These are phyloP conservation scores for Uloborus diversus DNA, from an alignment of 1,140 invertebrate species.

Conservation along the genomic window DNA sequence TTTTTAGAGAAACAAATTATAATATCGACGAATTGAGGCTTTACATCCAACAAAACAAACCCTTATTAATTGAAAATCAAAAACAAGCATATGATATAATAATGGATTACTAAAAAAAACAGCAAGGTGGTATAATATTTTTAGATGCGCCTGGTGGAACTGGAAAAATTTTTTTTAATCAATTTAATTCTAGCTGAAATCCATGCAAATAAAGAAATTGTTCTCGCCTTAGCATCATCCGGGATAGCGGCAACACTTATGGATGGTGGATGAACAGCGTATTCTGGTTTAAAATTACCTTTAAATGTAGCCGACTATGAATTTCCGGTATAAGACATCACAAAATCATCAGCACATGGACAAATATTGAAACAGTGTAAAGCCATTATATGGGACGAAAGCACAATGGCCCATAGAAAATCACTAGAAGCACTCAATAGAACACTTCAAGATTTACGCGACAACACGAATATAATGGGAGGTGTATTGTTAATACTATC, in stretches of 20 bases:
- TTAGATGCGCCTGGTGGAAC: background rate
- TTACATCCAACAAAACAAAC: constrained; percentile 20
- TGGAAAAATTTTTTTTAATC: background rate
- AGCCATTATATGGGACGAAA: background rate
- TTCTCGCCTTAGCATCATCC: background rate
- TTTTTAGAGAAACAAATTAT: constrained; percentile 44
- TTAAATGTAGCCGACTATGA: background rate
- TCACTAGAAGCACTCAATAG: background rate
- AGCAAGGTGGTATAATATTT: background rate
- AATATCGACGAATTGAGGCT: constrained; percentile 19
- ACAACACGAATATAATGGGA: background rate
- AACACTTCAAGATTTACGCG: background rate
- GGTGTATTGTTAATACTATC: too few relatives aligned
- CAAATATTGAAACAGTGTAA: background rate
- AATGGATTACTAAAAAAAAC: constrained; percentile 10
- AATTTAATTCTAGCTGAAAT: background rate
- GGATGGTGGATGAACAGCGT: background rate
- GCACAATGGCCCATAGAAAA: background rate
- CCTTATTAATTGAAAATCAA: constrained; percentile 11
- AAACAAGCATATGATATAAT: background rate
- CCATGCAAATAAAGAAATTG: background rate
- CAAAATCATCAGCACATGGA: background rate
- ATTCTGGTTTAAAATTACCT: background rate
- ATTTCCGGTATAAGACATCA: background rate
- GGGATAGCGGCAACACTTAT: background rate